A percentile compares a stretch with the other conserved stretches of the same genome.
Evolutionary conservation across 2,888 invertebrate species (phyloP).

Genomic region (Schizaphis graminum): DNA sequence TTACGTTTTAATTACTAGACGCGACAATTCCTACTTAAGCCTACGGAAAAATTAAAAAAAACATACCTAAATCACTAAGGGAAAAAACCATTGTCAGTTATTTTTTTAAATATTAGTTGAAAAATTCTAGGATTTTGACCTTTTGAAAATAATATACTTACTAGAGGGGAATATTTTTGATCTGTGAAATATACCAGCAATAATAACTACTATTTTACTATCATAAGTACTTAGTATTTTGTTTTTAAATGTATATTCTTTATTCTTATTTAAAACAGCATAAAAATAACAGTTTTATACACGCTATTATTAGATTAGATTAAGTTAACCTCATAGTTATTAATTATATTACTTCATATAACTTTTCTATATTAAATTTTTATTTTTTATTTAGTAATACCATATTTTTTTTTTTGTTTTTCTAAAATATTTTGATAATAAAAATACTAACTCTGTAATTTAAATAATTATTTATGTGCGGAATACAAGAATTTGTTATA

Average conservation of each 20-base stretch:
- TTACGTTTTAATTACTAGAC: constrained; percentile 33
- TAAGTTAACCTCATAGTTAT: neutral
- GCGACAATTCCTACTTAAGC: constrained; percentile 2
- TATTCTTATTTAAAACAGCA: neutral
- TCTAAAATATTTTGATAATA: neutral
- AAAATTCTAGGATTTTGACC: neutral
- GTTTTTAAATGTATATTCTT: neutral
- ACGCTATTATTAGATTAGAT: neutral
- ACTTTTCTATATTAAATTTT: neutral
- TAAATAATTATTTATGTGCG: neutral
- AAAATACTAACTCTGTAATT: neutral
- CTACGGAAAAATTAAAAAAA: neutral
- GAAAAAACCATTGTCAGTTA: neutral
- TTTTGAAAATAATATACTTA: neutral
- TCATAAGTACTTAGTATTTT: neutral
- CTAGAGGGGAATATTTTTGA: neutral
- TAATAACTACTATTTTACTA: neutral
- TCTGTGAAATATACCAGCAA: neutral
- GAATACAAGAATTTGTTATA: neutral
- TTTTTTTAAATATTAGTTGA: neutral
- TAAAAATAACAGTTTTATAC: neutral
- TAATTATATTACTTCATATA: neutral
- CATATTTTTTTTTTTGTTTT: neutral
- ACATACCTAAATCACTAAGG: neutral
- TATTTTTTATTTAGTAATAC: neutral